Base-by-base conservation (phyloP, 2,888 invertebrate genomes). In the Bibio marci region DNA sequence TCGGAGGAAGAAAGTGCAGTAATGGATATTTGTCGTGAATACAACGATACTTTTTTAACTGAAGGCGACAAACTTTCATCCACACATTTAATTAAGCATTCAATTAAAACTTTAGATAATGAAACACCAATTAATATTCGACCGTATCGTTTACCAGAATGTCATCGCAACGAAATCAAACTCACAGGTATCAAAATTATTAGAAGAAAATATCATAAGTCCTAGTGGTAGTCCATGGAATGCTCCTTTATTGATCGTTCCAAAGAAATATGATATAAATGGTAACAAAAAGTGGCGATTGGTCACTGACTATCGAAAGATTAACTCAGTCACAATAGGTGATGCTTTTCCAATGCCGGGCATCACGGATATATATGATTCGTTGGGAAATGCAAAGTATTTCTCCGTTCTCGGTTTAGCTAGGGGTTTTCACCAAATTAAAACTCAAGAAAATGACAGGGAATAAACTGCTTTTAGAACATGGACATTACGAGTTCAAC, bases 391-490 rank as follows among this genome's bases (percentile, higher is more conserved):
- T 39, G 46, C 53, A 2, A 48, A 48, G 40, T 59, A 55, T 44
- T 60, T 58, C 38, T 49, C 55, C 3, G 54, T 52, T 1, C 27
- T 61, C 26, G 59, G 58, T 43, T 38, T 60, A 14, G 51, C 56
- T 3, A 49, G 48, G 4, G 58, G 57, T 1, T 61, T 53, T 44
- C 57, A 60, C 41, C 58, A 60, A 46, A 54, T 59, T 12, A 18
- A 42, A 38, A 48, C 57, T 45, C 25, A 49, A 34, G 39, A 44
- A 5, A 36, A 46, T 31, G 54, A 56, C 41, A 41, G 45, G 8
- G 38, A 43, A 19, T 58, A 58, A 51, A 58, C 57, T 10, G 58
- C 57, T 3, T 59, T 59, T 42, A 48, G 49, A 3, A 49, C 36
- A 42, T 8, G 58, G 55, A 22, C 57, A 57, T 41, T 57, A 48